Evolutionary conservation across 2,113 vertebrate genomes (phyloP), one percentile per base, ranked within the genome.

Genomic region (Rhinopomastus cyanomelas): DNA sequence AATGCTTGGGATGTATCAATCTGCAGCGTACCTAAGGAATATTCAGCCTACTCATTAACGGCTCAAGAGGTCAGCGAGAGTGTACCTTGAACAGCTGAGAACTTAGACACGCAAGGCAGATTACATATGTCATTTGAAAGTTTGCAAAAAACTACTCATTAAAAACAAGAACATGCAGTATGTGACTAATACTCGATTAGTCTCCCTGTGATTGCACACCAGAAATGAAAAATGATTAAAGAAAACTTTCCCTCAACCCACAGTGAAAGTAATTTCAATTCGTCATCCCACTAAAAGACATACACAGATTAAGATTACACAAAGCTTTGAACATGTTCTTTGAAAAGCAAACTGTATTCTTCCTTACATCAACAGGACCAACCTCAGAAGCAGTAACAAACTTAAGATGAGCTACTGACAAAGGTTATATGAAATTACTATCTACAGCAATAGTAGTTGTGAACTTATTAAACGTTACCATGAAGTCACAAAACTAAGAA

Each of bases 1-100:
- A 96, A 88, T 81, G 80, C 72, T 89, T 91, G 85, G 90, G 72
- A 96, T 88, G 53, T 94, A 96, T 96, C 94, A 96, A 96, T 97
- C 96, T 96, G 88, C 81, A 92, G 82, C 16, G 30, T 81, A 95
- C 84, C 87, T 59, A 93, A 96, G 95, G 90, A 96, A 90, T 75
- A 42, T 78, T 78, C 84, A 84, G 74, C 56, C 65, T 80, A 85
- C 57, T 89, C 71, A 77, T 88, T 92, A 96, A 74, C 57, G 75
- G 82, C 89, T 92, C 87, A 90, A 81, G 85, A 95, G 83, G 84
- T 92, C 92, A 93, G 92, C 23, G 49, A 86, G 49, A 89, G 29
- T n/a, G 44, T 81, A 90, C 92, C 91, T 85, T 80, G 36, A 91
- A 93, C 84, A 95, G 89, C 78, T 93, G 86, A 96, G 78, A 91